Evolutionary conservation across 2,888 invertebrate species (phyloP), one percentile per base, ranked within the genome.

Genomic region (Patella ulyssiponensis): DNA sequence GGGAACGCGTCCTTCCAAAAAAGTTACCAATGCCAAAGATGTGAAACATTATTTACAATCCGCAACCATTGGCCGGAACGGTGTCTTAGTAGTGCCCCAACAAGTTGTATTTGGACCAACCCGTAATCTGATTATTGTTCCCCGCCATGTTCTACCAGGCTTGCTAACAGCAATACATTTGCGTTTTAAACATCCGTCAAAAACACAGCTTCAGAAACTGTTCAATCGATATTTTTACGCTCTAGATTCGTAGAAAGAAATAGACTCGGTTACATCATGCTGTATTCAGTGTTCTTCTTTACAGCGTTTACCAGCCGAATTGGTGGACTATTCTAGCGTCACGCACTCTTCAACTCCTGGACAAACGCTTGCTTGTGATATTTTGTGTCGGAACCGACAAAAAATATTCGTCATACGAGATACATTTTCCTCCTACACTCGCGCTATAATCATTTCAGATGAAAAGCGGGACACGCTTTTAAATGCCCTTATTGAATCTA

Each of bases 1-100:
- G 23, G 71, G 71, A 44, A 71, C 71, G n/a, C 71, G 71, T 70
- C 71, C 71, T 17, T 70, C 71, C 9, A 71, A 71, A 27, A 27
- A 71, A 17, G 71, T 51, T 17, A 71, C 71, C n/a, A 33, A 51
- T 51, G 71, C 51, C 17, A 33, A 51, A n/a, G 71, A 33, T 51
- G 71, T 71, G 14, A 71, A 71, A 71, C 23, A 44, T n/a, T 71
- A 71, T 51, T 71, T 71, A 17, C 33, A 71, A 12, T 71, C 44
- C 27, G 71, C 51, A 11, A n/a, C 71, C 7, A 71, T 33, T 27
- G 71, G 17, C 27, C 2, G 51, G 17, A 27, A 71, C 27, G 71
- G 71, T 71, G 44, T 71, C 51, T 27, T 71, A 23, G 71, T 71
- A 20, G 71, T 71, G n/a, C 17, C 33, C 15, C 71, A 51, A 71